Percentiles rank a stretch among this genome's conserved stretches.
Conservation (phyloP, 2,797 vertebrate species). For the Diceros bicornis region DNA sequence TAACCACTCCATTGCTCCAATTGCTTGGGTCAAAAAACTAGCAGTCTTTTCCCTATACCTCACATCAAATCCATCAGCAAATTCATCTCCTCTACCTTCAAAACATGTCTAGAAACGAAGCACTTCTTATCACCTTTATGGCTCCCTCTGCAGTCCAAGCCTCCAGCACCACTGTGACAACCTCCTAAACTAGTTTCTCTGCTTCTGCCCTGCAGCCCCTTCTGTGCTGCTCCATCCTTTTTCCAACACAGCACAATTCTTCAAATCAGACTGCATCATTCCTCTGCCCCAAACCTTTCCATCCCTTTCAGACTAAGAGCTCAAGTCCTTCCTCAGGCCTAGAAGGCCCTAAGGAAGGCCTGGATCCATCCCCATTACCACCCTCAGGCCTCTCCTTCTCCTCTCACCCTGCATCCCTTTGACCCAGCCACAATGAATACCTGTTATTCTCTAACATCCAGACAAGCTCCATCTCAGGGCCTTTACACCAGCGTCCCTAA, state of each 20-base stretch:
- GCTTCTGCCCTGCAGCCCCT: background rate
- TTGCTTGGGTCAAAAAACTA: background rate
- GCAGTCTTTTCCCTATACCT: background rate
- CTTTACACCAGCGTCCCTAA: background rate
- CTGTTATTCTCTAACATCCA: background rate
- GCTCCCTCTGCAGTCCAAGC: background rate
- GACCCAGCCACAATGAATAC: background rate
- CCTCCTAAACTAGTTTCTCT: background rate
- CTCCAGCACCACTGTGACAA: background rate
- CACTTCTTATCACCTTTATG: background rate
- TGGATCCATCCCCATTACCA: background rate
- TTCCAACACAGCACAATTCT: background rate
- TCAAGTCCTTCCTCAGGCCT: background rate
- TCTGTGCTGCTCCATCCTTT: background rate
- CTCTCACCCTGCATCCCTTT: background rate
- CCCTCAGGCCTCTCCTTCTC: background rate
- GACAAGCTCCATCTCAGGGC: background rate
- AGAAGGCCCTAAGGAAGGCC: background rate
- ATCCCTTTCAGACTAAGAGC: background rate
- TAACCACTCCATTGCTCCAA: slow-evolving; percentile 24
- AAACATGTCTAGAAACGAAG: slow-evolving; percentile 24
- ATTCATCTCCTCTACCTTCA: slow-evolving; percentile 41
- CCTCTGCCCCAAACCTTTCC: background rate
- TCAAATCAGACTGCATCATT: background rate
- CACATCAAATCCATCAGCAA: background rate